A percentile compares a stretch with the other conserved stretches of the same genome.
Evolutionary conservation across 1,140 invertebrate species (phyloP).

Genomic region (Lycorma delicatula): DNA sequence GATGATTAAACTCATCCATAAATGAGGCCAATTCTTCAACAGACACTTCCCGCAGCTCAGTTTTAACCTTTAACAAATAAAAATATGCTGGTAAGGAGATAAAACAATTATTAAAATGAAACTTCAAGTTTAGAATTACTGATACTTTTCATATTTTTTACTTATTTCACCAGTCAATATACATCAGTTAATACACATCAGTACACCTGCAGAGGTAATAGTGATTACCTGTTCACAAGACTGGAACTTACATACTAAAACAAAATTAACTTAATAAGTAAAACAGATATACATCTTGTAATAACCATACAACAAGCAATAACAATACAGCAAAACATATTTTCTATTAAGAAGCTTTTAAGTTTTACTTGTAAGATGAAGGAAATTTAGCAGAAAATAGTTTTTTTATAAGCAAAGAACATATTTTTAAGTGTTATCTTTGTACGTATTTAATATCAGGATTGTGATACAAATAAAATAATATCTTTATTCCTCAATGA

Average conservation of each 20-base stretch:
- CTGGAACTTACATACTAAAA: background rate
- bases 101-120: background rate
- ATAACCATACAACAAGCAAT: too few species aligned
- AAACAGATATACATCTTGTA: too few species aligned
- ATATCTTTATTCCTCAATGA: too few species aligned
- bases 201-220: background rate
- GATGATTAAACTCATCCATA: slow-evolving; percentile 91
- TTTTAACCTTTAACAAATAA: slow-evolving; percentile 46
- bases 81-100: background rate
- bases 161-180: too few species aligned
- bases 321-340: too few species aligned
- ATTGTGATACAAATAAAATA: too few species aligned
- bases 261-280: background rate
- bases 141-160: background rate
- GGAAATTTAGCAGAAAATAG: too few species aligned
- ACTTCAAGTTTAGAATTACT: background rate
- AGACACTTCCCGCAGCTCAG: slow-evolving; percentile 85
- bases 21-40: slow-evolving; percentile 82
- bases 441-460: too few species aligned
- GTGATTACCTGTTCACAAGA: background rate
- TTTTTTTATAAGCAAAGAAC: too few species aligned
- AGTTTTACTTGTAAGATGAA: too few species aligned
- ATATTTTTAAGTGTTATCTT: too few species aligned
- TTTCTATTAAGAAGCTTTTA: too few species aligned
- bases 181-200: background rate